Evolutionary conservation across 2,113 vertebrate species (phyloP).

Genomic region (Muntiacus reevesi): DNA sequence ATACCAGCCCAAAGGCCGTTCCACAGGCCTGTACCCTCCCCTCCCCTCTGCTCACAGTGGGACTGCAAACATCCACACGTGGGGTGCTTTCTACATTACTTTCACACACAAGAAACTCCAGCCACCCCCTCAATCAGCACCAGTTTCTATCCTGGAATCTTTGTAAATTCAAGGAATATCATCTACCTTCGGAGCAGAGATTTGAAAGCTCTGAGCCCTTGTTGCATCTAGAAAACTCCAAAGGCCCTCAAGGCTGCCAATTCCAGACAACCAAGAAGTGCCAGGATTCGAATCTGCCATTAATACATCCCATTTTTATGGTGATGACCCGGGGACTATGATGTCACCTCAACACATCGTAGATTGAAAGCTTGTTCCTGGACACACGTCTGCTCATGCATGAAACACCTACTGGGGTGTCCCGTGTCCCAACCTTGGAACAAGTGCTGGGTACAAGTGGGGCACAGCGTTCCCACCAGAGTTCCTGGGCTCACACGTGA

Average conservation of each 20-base stretch:
- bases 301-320: not conserved
- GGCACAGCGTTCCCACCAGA: not conserved
- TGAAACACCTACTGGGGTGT: too few relatives aligned
- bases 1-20: not conserved
- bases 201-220: not conserved
- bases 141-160: not conserved
- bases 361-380: not conserved
- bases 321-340: rapidly evolving
- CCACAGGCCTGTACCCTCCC: not conserved
- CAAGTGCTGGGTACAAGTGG: not conserved
- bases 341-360: rapidly evolving
- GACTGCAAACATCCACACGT: rapidly evolving
- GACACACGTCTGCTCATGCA: not conserved
- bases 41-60: rapidly evolving
- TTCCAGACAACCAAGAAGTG: not conserved
- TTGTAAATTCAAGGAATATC: rapidly evolving
- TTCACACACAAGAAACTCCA: not conserved
- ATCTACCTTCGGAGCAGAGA: not conserved
- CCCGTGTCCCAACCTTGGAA: not conserved
- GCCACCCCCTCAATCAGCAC: not conserved
- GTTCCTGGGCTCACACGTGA: rapidly evolving
- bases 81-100: not conserved
- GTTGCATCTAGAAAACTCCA: rapidly evolving
- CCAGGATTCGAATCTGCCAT: rapidly evolving
- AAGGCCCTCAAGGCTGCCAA: rapidly evolving